A percentile compares a stretch with the other conserved stretches of the same genome.
These are phyloP conservation scores for Acanthisitta chloris DNA, from an alignment of 2,113 vertebrate species.

Conservation along the genomic window DNA sequence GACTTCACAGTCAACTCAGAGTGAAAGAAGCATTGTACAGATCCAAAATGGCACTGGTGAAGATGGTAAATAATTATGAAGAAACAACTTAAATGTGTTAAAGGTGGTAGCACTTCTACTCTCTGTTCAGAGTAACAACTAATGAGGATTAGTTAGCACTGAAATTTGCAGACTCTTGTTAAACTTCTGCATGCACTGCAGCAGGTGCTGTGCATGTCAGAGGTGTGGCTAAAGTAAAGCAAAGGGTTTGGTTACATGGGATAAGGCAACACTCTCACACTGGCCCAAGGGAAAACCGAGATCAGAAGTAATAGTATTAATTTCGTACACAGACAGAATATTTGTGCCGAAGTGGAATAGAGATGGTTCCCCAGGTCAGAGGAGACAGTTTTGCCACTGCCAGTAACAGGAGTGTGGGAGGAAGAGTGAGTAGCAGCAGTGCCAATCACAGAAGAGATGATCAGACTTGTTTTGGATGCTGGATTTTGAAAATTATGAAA, in stretches of 20 bases:
- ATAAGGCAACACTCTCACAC: neutral
- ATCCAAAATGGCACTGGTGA: neutral
- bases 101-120: neutral
- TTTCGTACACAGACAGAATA: neutral
- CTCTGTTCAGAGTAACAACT: neutral
- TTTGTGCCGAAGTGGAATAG: neutral
- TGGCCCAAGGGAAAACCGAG: neutral
- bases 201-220: neutral
- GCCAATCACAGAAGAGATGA: neutral
- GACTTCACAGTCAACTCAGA: neutral
- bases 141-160: neutral
- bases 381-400: neutral
- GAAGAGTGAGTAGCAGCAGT: neutral
- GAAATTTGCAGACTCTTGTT: neutral
- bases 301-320: neutral
- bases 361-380: neutral
- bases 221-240: neutral
- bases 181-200: neutral
- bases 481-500: neutral
- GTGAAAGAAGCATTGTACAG: neutral
- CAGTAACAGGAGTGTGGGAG: neutral
- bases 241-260: neutral
- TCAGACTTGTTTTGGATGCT: neutral
- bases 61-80: neutral
- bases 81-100: neutral